Evolutionary conservation across 92 coral and sea anemone species (phyloP), one percentile per base, ranked within the genome.

Genomic region (Parazoanthus atlanticus): DNA sequence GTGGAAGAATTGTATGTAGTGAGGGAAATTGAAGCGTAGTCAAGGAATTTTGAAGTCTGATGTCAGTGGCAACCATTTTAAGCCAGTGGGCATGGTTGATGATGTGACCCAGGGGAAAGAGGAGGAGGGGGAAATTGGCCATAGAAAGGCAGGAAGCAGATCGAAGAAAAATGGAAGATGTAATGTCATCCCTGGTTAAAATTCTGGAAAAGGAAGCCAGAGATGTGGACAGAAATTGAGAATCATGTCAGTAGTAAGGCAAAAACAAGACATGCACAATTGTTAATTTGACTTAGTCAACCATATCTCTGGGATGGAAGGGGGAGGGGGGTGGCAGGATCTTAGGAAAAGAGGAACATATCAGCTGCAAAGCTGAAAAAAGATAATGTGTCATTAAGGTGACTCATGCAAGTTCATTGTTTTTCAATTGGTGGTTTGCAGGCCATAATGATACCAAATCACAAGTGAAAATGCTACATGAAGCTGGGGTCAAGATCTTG

Each of bases 401-500:
- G 19, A 76, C 31, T 41, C 6, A 23, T 25, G 8, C 26, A 40
- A 41, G 6, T 12, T 6, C 10, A 10, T 64, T n/a, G 8, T 15
- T 65, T 19, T 80, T 67, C 28, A 15, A 19, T 4, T 21, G 23
- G 34, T 21, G 43, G 81, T 64, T 13, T 74, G 47, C 88, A 97
- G 99, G 99, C 74, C 96, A 92, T 77, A 97, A 97, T 84, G 98
- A 95, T 83, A 79, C 96, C 19, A 91, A 91, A 41, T 93, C 98
- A 47, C 98, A 97, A 85, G 99, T 97, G 30, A 97, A 95, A 61
- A 86, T 97, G 36, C 93, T 97, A 16, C 98, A 97, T 73, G 99
- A 97, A 78, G 92, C 95, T 82, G 90, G 98, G 65, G 93, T 92
- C 17, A 97, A 97, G 85, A 86, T 97, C 72, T 87, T 97, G 69